Evolutionary conservation across 2,888 invertebrate species (phyloP), one percentile per base, ranked within the genome.

Genomic region (Lissonota sp.): DNA sequence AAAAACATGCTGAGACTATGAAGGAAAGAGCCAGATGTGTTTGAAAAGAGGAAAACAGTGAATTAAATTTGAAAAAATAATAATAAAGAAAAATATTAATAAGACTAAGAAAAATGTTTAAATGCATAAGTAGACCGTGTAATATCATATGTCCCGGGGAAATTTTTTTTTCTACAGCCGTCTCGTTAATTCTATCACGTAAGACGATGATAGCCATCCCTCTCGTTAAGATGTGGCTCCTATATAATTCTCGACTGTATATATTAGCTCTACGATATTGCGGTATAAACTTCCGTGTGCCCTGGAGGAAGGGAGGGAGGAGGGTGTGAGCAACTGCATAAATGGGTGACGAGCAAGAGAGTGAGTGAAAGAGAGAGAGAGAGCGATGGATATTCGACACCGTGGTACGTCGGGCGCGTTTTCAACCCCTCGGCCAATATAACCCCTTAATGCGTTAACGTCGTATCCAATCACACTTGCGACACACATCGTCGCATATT

Each of bases 401-500:
- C 74, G 71, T 5, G 8, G 57, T 67, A 66, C 74, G 66, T 62
- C 63, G 39, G 10, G 14, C 51, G n/a, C 71, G 46, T 44, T n/a
- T 71, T 60, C 78, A 51, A 73, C 72, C 74, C 60, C 51, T 78
- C 69, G 63, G 80, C 74, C 83, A 78, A 82, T 82, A 75, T 75
- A 55, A 74, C 26, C 53, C 60, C 51, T 76, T 80, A 80, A 84
- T 84, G 75, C 83, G 74, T 78, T 75, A 75, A 58, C 82, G 69
- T 62, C 77, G 71, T 64, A 60, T 10, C 64, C 46, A 53, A 53
- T 55, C 57, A 73, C 69, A 49, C 60, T 57, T 49, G 12, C 62
- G 71, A 72, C 71, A 62, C 26, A 26, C 51, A 72, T 72, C 51
- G 62, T 26, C 58, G 42, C 46, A 69, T 40, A 44, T 46, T 55